These are phyloP conservation scores for Rhynchomys soricoides DNA, from an alignment of 2,113 vertebrate genomes.

Conservation along the genomic window DNA sequence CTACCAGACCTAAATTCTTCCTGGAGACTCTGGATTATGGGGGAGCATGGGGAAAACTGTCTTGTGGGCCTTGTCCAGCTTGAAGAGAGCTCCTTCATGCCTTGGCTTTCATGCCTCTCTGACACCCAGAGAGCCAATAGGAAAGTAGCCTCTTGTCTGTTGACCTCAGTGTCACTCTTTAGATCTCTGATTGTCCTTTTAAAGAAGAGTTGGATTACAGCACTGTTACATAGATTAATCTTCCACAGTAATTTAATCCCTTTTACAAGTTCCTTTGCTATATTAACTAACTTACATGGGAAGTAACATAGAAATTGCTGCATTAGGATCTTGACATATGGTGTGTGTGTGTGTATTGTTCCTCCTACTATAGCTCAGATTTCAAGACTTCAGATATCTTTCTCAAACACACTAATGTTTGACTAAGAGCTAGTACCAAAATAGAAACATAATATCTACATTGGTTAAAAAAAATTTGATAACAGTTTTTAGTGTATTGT, in stretches of 20 bases:
- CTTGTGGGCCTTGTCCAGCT: neutral
- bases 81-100: neutral
- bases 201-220: neutral
- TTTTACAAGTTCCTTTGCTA: neutral
- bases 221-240: neutral
- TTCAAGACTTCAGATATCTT: neutral
- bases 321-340: neutral
- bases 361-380: neutral
- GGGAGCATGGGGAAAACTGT: rapidly evolving
- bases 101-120: rapidly evolving
- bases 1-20: neutral
- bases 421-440: neutral
- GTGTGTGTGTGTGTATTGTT: neutral
- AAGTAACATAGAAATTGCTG: neutral
- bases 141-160: neutral
- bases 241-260: neutral
- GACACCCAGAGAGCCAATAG: neutral
- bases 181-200: neutral
- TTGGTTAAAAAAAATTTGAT: neutral
- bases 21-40: neutral
- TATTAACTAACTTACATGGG: neutral
- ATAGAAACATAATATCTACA: neutral
- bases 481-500: neutral
- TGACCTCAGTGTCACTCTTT: neutral
- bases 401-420: neutral